Base-by-base conservation (phyloP, 1,140 invertebrate genomes). In the Temnothorax nylanderi region DNA sequence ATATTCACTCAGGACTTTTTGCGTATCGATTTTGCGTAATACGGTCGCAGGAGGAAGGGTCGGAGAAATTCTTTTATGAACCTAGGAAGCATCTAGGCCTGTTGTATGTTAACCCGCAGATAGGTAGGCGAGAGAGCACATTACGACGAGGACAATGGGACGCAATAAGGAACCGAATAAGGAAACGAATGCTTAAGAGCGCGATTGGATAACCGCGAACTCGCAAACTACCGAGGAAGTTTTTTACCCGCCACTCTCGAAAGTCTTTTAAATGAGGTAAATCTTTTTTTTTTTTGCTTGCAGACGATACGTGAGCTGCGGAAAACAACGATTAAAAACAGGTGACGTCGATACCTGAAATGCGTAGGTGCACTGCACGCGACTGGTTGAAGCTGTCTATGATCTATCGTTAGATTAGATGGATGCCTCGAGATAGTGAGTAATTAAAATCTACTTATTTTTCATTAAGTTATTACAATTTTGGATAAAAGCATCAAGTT, bases 291-390 rank as follows among this genome's bases (percentile, higher is more conserved):
- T 54, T 18, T 87, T 62, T 58, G 47, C 80, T 91, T 92, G 16
- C 82, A 93, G 91, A 87, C 86, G 71, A 92, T 92, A 60, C 89
- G 74, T 5, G 84, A 90, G 82, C 75, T 91, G 6, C 89, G 76
- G 26, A 85, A 88, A 77, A 78, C 80, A n/a, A 87, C 67, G 34
- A 71, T 91, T 72, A 65, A 91, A 65, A 65, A 26, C 51, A 91
- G 87, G 56, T 91, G 84, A 89, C 69, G 16, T 69, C 34, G 44
- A n/a, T 56, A 8, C 18, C 6, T 60, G 32, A 60, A 18, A 49
- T 16, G 13, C 13, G 5, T 26, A 37, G 2, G 11, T 72, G 41
- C 3, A 5, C 13, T 37, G 13, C 41, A 34, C 16, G 26, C 44
- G 11, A 47, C 3, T 60, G n/a, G 13, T 62, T 34, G 26, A 84